Percentiles rank a stretch among this genome's conserved stretches.
Evolutionary conservation across 2,797 vertebrate species (phyloP).

Genomic region (Neosalanx taihuensis): DNA sequence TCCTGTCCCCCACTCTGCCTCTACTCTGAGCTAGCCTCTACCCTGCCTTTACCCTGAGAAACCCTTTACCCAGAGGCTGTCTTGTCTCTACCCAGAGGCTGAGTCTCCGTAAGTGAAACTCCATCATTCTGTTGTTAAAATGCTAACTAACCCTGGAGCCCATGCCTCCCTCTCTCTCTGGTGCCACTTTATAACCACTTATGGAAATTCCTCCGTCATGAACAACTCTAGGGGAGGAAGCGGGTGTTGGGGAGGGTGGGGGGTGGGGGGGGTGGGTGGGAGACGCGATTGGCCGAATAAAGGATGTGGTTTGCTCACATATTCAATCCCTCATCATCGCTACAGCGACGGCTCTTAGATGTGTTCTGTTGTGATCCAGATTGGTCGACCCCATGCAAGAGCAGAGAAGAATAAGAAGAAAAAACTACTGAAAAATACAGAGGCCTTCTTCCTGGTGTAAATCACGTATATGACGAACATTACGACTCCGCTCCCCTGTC

Average conservation of each 20-base stretch:
- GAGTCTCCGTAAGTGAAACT: background rate
- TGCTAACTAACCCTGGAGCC: background rate
- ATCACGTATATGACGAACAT: slow-evolving; percentile 39
- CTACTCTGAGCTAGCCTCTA: too few relatives aligned
- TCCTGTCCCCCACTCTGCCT: too few relatives aligned
- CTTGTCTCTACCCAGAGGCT: background rate
- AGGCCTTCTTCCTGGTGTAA: slow-evolving; percentile 46
- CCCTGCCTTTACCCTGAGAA: too few relatives aligned
- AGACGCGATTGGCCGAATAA: slow-evolving; percentile 22
- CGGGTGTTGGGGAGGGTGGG: background rate
- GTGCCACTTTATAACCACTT: slow-evolving; percentile 23
- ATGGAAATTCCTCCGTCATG: slow-evolving; percentile 23
- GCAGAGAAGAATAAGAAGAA: background rate
- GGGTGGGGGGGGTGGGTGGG: slow-evolving; percentile 14
- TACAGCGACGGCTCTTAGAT: slow-evolving; percentile 31
- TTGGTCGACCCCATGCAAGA: slow-evolving; percentile 11
- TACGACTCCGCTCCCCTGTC: slow-evolving; percentile 42
- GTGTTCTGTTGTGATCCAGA: slow-evolving; percentile 26
- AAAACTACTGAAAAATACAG: slow-evolving; percentile 28
- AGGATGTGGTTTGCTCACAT: slow-evolving; percentile 34
- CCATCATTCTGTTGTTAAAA: slow-evolving; percentile 14
- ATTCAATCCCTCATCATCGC: slow-evolving; percentile 38
- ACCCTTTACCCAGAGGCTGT: too few relatives aligned
- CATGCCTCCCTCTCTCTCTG: slow-evolving; percentile 5
- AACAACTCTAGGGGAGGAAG: slow-evolving; percentile 12